Percentiles rank a stretch among this genome's conserved stretches.
Evolutionary conservation across 2,113 vertebrate genomes (phyloP).

Genomic region (Himantopus leucocephalus): DNA sequence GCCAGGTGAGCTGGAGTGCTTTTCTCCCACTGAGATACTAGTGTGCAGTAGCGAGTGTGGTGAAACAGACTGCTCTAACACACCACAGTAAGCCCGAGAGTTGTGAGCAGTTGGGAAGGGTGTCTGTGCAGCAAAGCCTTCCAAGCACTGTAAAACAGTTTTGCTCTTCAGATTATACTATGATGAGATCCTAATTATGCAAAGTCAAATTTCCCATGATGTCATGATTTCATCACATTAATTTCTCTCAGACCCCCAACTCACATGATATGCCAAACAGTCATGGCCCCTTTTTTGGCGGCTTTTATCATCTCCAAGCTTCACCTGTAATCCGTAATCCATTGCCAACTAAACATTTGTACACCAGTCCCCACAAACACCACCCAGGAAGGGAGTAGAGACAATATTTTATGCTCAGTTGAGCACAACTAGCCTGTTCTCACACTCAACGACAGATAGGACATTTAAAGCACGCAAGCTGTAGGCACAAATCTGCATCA

Average conservation of each 20-base stretch:
- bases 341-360: not conserved
- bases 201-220: not conserved
- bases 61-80: not conserved
- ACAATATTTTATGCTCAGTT: constrained; percentile 15
- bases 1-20: not conserved
- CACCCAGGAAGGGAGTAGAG: constrained; percentile 15
- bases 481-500: not conserved
- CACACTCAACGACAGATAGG: not conserved
- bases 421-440: constrained; percentile 22
- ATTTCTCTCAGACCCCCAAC: not conserved
- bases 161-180: not conserved
- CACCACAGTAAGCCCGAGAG: not conserved
- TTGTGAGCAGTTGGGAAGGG: not conserved
- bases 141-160: not conserved
- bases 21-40: not conserved
- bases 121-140: not conserved
- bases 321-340: not conserved
- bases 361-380: not conserved
- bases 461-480: not conserved
- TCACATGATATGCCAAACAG: not conserved
- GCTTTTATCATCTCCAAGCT: not conserved
- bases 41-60: not conserved
- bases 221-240: not conserved
- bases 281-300: not conserved
- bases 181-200: not conserved